Base-by-base conservation (phyloP, 2,113 vertebrate species). In the Catharus bicknelli region DNA sequence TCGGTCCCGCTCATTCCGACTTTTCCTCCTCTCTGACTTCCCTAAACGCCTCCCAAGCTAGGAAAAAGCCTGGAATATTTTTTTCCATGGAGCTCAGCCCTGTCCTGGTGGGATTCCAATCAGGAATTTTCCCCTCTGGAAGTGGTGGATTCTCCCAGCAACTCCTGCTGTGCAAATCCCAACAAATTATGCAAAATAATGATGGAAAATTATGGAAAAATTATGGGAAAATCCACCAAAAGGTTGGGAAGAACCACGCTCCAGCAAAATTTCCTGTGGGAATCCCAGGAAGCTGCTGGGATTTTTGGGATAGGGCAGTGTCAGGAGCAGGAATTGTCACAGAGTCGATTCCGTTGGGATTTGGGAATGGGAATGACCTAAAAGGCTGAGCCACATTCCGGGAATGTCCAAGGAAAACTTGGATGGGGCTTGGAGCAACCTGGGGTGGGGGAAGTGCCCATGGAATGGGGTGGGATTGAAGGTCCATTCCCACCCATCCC, bases 21-120 rank as follows among this genome's bases (percentile, higher is more conserved):
- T 32, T 57, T 47, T 13, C 42, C 27, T 5, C 42, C 5, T 26
- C n/a, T 38, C 51, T 8, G 27, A 10, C 8, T 57, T 67, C 63
- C 77, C 6, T 1, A 57, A 57, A 57, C 8, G 1, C 6, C 13
- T 21, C 27, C 32, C 21, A 3, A 10, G 16, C 5, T 13, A 3
- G 20, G 34, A 32, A 48, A 57, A 68, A 17, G 2, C 29, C 29
- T 27, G 63, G 53, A 47, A 48, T 68, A 5, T 13, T 57, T 38
- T 21, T 5, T 47, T 79, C n/a, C 21, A 13, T 1, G 0, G 13
- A 29, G 13, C 7, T 2, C 74, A 48, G 47, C 23, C 51, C 32
- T 26, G 50, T 79, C 36, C 61, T 0, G 0, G 3, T 0, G 14
- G 62, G 48, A 45, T 30, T 34, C 10, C 0, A 0, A 8, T 10